Conservation (phyloP, 2,888 invertebrate genomes). For the Lepeophtheirus nordmannii region DNA sequence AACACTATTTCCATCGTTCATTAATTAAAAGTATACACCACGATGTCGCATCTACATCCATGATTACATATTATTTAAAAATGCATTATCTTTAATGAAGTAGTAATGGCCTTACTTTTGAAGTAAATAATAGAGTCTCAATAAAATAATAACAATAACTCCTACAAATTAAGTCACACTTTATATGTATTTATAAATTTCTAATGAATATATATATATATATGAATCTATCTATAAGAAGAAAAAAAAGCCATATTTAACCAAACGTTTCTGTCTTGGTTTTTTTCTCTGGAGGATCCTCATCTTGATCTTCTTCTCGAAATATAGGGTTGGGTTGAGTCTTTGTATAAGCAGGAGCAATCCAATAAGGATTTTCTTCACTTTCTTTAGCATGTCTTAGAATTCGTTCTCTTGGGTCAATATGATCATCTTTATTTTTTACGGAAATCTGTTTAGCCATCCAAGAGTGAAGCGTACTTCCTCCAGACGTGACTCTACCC, state of each 20-base stretch:
- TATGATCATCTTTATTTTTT: conserved; percentile 74
- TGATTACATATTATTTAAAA: too few relatives aligned
- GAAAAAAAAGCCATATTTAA: neutral
- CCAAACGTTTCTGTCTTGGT: conserved; percentile 24
- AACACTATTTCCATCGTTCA: too few relatives aligned
- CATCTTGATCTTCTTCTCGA: conserved; percentile 36
- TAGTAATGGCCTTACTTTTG: too few relatives aligned
- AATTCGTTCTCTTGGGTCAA: conserved; percentile 85
- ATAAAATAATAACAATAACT: too few relatives aligned
- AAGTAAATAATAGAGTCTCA: too few relatives aligned
- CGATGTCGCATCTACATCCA: too few relatives aligned
- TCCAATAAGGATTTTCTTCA: conserved; percentile 91
- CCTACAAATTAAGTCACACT: too few relatives aligned
- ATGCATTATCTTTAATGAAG: too few relatives aligned
- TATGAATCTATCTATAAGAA: neutral
- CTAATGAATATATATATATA: neutral
- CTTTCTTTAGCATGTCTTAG: conserved; percentile 86
- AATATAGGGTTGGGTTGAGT: conserved; percentile 76
- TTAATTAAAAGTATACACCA: too few relatives aligned
- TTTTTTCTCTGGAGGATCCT: conserved; percentile 34
- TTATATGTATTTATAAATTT: neutral
- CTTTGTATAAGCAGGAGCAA: conserved; percentile 72
- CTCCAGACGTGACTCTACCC: conserved; percentile 81
- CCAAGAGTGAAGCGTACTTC: conserved; percentile 87
- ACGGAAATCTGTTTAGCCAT: conserved; percentile 87